Base-by-base conservation (phyloP, 2,888 invertebrate species). In the Tinea pellionella region DNA sequence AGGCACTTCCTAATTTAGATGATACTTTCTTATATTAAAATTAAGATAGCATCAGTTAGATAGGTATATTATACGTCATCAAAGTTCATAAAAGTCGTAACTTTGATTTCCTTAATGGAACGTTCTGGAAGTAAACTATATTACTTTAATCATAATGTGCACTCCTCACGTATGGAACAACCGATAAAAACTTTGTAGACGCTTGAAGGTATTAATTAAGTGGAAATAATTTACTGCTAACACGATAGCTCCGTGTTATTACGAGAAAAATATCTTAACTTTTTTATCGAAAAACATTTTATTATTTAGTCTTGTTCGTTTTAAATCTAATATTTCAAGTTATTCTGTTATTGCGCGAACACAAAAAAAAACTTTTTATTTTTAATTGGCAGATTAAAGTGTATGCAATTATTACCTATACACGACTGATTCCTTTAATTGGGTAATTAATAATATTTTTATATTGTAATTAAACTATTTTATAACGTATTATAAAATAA, bases 141-240 rank as follows among this genome's bases (percentile, higher is more conserved):
- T 69, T 64, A 64, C 63, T 69, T 69, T 72, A 69, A 74, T 76
- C 70, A 74, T 73, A 74, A 72, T 64, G 70, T 69, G 69, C 69
- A 63, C 65, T 73, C 71, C 71, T 75, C 77, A 78, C 81, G 77
- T 80, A 73, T 77, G 70, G 30, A 24, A 67, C 69, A 67, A 64
- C 67, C 70, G 80, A 80, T 83, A 80, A 83, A 83, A 83, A 83
- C 78, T 82, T 82, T 60, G 73, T 72, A 77, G 76, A 78, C 77
- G 76, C 75, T 67, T 63, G 64, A 57, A 69, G 76, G 72, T 68
- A 67, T 69, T 73, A 68, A 73, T 76, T 75, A 78, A 67, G 69
- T 68, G 69, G 69, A 70, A 74, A 73, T 77, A 75, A 77, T 77
- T 77, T 72, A 76, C 66, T 63, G 62, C 67, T 69, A 69, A 67